Evolutionary conservation across 2,888 invertebrate genomes (phyloP), one percentile per base, ranked within the genome.

Genomic region (Furcula furcula): DNA sequence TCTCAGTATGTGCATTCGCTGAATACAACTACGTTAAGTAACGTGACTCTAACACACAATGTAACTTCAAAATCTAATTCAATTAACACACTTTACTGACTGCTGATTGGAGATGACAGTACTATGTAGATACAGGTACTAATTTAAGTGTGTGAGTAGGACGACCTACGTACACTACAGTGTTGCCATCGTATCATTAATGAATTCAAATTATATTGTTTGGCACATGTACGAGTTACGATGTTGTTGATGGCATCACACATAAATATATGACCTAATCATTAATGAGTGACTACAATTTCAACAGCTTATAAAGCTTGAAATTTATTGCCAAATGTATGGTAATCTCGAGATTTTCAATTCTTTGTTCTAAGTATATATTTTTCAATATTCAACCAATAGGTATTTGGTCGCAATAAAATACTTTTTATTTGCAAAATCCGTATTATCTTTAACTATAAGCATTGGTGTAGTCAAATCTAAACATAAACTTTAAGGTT

Each of bases 141-240:
- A 36, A 41, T 35, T 40, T 36, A 38, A 45, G n/a, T n/a, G n/a
- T n/a, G n/a, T n/a, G n/a, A n/a, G 40, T 46, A 44, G 41, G 37
- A 48, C 49, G 36, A 45, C 33, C 39, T 56, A 51, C 38, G n/a
- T n/a, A n/a, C n/a, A 21, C 40, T 55, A 51, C 26, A 61, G 48
- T 65, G 63, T 66, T 65, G 67, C 67, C 62, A 64, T 55, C 51
- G 53, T 43, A 51, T 64, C 36, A 35, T 36, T 38, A 40, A 41
- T 36, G 40, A 36, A 33, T 34, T 42, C 40, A 46, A 42, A 55
- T 48, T 48, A 69, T 70, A 66, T 72, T 59, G 66, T 81, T 82
- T 82, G 81, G 81, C 81, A 82, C 81, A 76, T n/a, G n/a, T n/a
- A n/a, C n/a, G n/a, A 62, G 43, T 13, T 46, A 50, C 41, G 46